phyloP scores from a whole-genome alignment of 2,113 vertebrate species.

The Corapipo altera region DNA sequence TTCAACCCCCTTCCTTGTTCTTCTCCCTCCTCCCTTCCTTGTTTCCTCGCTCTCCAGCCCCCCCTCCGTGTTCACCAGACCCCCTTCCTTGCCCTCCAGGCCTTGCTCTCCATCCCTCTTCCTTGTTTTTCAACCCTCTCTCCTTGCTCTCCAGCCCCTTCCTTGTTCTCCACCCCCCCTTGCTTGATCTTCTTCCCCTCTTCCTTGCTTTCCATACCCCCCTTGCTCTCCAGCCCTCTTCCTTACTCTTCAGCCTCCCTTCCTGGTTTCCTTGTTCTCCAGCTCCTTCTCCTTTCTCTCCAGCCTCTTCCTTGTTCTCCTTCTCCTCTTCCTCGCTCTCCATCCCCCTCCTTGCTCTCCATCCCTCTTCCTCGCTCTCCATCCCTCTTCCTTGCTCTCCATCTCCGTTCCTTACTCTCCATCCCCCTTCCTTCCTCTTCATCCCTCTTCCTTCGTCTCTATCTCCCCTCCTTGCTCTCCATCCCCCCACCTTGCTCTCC shows the following conservation, averaged over 20 bases:
- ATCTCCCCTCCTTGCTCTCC: neutral
- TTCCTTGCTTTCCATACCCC: too few species aligned
- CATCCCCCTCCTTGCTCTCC: too few species aligned
- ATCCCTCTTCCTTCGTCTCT: neutral
- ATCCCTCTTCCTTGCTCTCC: neutral
- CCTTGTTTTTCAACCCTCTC: neutral
- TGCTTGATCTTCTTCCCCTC: too few species aligned
- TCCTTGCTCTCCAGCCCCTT: neutral
- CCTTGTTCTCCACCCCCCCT: too few species aligned
- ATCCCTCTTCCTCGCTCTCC: too few species aligned
- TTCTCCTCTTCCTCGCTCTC: too few species aligned
- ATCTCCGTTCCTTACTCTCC: neutral
- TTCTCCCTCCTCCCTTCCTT: neutral
- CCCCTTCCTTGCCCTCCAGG: neutral
- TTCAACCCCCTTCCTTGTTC: neutral
- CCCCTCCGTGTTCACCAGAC: neutral
- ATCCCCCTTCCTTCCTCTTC: neutral
- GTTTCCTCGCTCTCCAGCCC: neutral
- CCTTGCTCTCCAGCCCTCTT: neutral
- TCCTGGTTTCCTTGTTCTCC: too few species aligned
- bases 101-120: neutral
- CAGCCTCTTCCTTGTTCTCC: too few species aligned
- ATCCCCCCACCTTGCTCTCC: neutral
- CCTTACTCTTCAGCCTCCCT: neutral
- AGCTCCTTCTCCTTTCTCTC: too few species aligned